These are phyloP conservation scores for Drosophila asahinai DNA, from an alignment of 1,140 invertebrate genomes.

Conservation along the genomic window DNA sequence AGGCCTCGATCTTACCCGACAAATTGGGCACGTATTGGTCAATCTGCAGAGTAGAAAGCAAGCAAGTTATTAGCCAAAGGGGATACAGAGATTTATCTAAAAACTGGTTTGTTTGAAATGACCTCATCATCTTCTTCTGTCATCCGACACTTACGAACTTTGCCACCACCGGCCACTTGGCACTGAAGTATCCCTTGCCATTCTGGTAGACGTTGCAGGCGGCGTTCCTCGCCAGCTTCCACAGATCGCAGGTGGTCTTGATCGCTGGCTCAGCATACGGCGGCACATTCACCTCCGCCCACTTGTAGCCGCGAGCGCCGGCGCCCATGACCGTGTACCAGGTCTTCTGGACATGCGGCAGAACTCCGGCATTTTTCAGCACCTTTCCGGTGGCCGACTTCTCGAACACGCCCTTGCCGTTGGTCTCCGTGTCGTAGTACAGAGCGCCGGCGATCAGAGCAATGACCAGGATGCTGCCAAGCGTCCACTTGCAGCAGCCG, in stretches of 20 bases:
- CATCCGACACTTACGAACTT: constrained; percentile 86
- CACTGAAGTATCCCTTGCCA: constrained; percentile 85
- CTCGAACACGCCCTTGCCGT: constrained; percentile 82
- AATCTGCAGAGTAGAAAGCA: constrained; percentile 85
- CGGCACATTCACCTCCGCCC: constrained; percentile 89
- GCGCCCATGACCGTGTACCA: constrained; percentile 87
- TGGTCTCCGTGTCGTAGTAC: constrained; percentile 79
- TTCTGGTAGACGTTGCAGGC: constrained; percentile 86
- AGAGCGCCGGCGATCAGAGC: constrained; percentile 85
- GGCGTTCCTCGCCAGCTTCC: constrained; percentile 86
- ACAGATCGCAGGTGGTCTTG: constrained; percentile 87
- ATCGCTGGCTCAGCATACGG: constrained; percentile 88
- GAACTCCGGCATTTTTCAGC: constrained; percentile 87
- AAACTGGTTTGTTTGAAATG: constrained; percentile 65
- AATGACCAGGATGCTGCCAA: constrained; percentile 86
- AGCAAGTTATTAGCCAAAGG: constrained; percentile 14
- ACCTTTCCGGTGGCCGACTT: constrained; percentile 86
- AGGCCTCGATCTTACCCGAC: constrained; percentile 87
- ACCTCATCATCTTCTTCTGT: constrained; percentile 57
- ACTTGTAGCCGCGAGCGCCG: constrained; percentile 87
- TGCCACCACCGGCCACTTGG: constrained; percentile 88
- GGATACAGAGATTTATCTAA: neutral
- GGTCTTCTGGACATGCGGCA: constrained; percentile 87
- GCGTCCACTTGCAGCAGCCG: constrained; percentile 87
- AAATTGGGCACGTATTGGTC: constrained; percentile 90